Percentiles rank a stretch among this genome's conserved stretches.
Evolutionary conservation across 2,113 vertebrate species (phyloP).

Genomic region (Leucopsar rothschildi): DNA sequence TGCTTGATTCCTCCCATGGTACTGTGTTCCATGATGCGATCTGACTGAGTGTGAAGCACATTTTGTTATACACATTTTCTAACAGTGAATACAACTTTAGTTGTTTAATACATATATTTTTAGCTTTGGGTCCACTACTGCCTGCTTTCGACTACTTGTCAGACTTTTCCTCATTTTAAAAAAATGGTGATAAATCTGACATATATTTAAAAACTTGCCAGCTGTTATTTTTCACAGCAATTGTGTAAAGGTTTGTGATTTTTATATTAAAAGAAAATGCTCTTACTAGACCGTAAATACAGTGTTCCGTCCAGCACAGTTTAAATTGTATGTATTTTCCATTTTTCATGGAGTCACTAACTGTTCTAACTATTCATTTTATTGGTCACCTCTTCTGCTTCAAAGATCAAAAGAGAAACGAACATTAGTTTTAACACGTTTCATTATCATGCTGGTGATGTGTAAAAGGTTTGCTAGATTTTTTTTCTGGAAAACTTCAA

Average conservation of each 20-base stretch:
- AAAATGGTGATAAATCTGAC: not conserved
- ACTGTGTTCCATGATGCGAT: not conserved
- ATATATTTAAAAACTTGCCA: not conserved
- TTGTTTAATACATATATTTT: not conserved
- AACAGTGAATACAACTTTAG: not conserved
- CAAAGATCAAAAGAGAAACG: not conserved
- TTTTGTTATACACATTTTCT: not conserved
- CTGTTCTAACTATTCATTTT: not conserved
- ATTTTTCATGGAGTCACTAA: conserved; percentile 1
- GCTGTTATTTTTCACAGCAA: not conserved
- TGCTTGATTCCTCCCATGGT: not conserved
- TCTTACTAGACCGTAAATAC: not conserved
- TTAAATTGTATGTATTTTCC: not conserved
- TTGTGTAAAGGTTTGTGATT: not conserved
- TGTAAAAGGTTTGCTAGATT: not conserved
- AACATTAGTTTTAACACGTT: conserved; percentile 13
- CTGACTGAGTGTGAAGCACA: conserved; percentile 9
- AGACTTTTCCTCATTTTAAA: not conserved
- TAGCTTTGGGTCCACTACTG: not conserved
- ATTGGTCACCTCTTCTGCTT: not conserved
- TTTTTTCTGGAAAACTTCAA: conserved; percentile 41
- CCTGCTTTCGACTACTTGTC: not conserved
- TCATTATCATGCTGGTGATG: conserved; percentile 37
- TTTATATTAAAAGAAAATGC: not conserved
- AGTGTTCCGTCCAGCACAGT: not conserved